Evolutionary conservation across 2,797 vertebrate genomes (phyloP).

Genomic region (Buphagus erythrorhynchus): DNA sequence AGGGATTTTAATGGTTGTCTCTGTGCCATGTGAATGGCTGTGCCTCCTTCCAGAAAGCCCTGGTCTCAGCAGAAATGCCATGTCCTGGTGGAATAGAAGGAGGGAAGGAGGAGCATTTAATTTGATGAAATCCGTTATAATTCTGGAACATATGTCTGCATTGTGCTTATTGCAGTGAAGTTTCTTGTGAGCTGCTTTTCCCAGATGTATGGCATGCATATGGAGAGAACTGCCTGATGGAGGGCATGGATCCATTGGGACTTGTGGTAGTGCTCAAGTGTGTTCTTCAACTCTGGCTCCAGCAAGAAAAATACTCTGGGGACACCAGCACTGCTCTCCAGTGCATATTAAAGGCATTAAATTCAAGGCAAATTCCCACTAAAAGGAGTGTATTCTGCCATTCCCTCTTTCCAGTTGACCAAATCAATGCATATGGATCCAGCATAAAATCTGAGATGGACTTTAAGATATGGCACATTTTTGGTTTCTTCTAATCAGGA

Average conservation of each 20-base stretch:
- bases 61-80: fast-evolving
- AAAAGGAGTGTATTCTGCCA: neutral
- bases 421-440: neutral
- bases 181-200: neutral
- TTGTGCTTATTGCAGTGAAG: neutral
- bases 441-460: neutral
- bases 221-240: neutral
- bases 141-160: neutral
- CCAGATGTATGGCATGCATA: no score
- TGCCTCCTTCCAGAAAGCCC: neutral
- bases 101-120: neutral
- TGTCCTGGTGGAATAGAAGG: neutral
- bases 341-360: neutral
- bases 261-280: neutral
- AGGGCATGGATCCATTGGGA: neutral
- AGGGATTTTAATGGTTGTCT: neutral
- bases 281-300: neutral
- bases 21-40: neutral
- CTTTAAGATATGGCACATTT: neutral
- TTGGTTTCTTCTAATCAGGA: neutral
- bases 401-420: neutral
- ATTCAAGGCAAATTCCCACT: neutral
- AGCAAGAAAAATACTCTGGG: neutral
- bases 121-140: neutral
- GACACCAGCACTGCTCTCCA: neutral